Conservation (phyloP, 2,888 invertebrate species). For the Myathropa florea region DNA sequence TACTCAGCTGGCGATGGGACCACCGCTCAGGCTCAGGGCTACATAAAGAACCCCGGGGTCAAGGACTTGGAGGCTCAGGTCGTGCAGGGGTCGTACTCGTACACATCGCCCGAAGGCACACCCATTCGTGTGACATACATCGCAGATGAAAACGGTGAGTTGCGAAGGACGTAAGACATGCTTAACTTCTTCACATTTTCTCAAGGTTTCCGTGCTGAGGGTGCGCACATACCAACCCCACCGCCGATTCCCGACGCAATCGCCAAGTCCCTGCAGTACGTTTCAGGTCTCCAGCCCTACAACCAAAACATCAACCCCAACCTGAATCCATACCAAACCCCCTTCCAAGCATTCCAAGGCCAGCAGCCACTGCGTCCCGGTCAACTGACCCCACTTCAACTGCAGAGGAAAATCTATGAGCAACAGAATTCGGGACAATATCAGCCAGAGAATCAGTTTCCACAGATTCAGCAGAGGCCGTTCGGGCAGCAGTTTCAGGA, state of each 20-base stretch:
- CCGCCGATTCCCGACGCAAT: slow-evolving; percentile 78
- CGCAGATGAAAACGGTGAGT: slow-evolving; percentile 88
- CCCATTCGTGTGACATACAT: slow-evolving; percentile 87
- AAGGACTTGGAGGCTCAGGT: slow-evolving; percentile 87
- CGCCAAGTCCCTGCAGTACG: slow-evolving; percentile 77
- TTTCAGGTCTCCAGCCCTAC: slow-evolving; percentile 76
- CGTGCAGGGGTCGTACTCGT: slow-evolving; percentile 88
- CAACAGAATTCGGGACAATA: slow-evolving; percentile 77
- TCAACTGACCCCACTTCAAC: slow-evolving; percentile 76
- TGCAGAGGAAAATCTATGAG: slow-evolving; percentile 74
- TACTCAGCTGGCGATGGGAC: slow-evolving; percentile 90
- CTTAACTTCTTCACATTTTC: neutral
- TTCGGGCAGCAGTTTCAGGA: slow-evolving; percentile 61
- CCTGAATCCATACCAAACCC: slow-evolving; percentile 78
- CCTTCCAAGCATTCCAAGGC: slow-evolving; percentile 75
- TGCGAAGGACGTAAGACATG: neutral
- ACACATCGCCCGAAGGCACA: slow-evolving; percentile 87
- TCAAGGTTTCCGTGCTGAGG: slow-evolving; percentile 80
- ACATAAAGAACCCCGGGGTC: slow-evolving; percentile 86
- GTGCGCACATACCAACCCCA: slow-evolving; percentile 79
- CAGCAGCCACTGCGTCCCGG: slow-evolving; percentile 75
- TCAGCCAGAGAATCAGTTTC: slow-evolving; percentile 76
- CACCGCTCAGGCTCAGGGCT: slow-evolving; percentile 89
- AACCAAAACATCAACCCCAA: slow-evolving; percentile 77
- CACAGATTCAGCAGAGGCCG: slow-evolving; percentile 70